phyloP scores from a whole-genome alignment of 2,113 vertebrate species.

The Sinocyclocheilus rhinocerous region DNA sequence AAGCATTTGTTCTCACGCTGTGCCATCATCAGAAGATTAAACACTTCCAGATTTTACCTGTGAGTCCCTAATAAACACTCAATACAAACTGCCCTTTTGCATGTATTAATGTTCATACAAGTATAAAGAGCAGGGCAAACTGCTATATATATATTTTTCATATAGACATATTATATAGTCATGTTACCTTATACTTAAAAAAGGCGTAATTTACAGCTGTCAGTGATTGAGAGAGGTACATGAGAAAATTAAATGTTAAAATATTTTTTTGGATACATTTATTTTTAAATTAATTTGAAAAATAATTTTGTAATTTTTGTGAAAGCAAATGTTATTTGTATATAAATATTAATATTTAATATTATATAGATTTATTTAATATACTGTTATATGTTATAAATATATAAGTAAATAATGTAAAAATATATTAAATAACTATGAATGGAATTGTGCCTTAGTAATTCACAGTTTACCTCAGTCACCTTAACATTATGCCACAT shows the following conservation, averaged over 20 bases:
- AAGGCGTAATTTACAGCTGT: not conserved
- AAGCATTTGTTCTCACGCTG: constrained; percentile 96
- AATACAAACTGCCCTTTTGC: not conserved
- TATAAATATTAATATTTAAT: no score
- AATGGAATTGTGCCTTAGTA: not conserved
- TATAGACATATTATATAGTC: no score
- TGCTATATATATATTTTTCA: no score
- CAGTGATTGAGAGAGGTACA: not conserved
- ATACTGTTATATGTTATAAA: no score
- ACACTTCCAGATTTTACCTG: constrained; percentile 98
- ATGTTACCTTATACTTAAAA: not conserved
- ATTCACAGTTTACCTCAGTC: not conserved
- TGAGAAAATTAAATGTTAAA: not conserved
- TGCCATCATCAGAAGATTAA: constrained; percentile 99
- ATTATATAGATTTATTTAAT: no score
- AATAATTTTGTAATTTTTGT: no score
- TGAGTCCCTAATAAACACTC: constrained; percentile 69
- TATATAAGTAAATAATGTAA: no score
- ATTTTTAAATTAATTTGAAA: no score
- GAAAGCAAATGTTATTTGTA: no score
- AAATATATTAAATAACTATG: no score
- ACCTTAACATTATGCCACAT: not conserved
- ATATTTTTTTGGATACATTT: no score
- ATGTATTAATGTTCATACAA: not conserved
- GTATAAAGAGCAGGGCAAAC: not conserved